These are phyloP conservation scores for Sebastolobus altivelis DNA, from an alignment of 2,797 vertebrate species.

Conservation along the genomic window DNA sequence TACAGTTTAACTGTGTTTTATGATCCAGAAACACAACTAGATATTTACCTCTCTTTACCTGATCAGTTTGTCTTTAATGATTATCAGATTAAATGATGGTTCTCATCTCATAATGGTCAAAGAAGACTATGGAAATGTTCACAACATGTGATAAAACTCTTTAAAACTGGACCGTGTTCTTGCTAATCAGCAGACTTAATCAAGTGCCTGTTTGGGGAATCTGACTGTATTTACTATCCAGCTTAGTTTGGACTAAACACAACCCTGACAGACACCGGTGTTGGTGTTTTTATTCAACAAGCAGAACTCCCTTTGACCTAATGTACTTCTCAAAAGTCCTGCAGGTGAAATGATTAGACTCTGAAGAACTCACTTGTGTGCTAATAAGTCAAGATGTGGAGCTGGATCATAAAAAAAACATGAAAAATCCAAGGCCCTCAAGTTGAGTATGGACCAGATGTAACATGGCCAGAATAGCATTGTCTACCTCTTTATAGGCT, in stretches of 20 bases:
- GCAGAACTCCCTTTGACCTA: background rate
- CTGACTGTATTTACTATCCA: background rate
- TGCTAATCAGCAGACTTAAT: background rate
- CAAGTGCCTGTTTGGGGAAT: background rate
- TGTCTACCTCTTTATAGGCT: conserved; percentile 8
- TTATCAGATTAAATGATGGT: background rate
- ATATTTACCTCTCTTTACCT: background rate
- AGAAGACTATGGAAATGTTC: background rate
- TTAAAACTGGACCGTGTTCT: background rate
- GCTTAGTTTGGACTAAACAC: background rate
- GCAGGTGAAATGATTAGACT: background rate
- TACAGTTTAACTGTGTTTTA: background rate
- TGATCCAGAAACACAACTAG: background rate
- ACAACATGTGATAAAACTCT: background rate
- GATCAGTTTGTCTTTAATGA: background rate
- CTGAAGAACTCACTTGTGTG: background rate
- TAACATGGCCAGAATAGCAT: background rate
- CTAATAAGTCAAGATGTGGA: conserved; percentile 12
- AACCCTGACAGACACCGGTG: background rate
- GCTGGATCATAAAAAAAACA: conserved; percentile 8
- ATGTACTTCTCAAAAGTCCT: background rate
- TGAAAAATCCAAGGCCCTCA: conserved; percentile 7
- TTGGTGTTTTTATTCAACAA: background rate
- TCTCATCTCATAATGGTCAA: background rate
- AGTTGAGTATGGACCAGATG: conserved; percentile 4